Conservation (phyloP, 1,140 invertebrate species). For the Pissodes strobi region DNA sequence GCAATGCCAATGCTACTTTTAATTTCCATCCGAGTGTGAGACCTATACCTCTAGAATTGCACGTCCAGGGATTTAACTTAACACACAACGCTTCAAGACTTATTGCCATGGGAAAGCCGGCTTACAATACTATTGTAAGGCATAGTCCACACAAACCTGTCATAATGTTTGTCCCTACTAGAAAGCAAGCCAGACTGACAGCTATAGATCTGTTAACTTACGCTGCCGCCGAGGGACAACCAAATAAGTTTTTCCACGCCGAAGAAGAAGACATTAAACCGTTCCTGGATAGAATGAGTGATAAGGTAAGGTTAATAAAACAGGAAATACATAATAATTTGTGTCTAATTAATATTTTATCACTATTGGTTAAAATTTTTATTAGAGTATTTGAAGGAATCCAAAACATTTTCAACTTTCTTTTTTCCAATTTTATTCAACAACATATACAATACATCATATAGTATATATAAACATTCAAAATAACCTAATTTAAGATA, state of each 20-base stretch:
- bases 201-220: constrained; percentile 95
- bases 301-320: too few relatives aligned
- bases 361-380: too few relatives aligned
- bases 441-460: too few relatives aligned
- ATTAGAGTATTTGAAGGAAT: too few relatives aligned
- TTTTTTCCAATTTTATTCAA: too few relatives aligned
- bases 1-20: constrained; percentile 88
- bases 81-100: constrained; percentile 95
- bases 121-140: constrained; percentile 91
- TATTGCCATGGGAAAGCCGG: constrained; percentile 96
- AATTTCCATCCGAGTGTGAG: constrained; percentile 99
- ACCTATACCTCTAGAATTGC: constrained; percentile 91
- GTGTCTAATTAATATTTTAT: too few relatives aligned
- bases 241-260: constrained; percentile 86
- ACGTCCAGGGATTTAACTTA: constrained; percentile 97
- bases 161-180: constrained; percentile 95
- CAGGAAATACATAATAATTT: too few relatives aligned
- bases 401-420: too few relatives aligned
- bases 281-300: constrained; percentile 83
- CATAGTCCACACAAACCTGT: constrained; percentile 88
- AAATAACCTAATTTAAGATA: too few relatives aligned
- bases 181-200: constrained; percentile 90
- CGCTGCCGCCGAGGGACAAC: constrained; percentile 84
- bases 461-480: too few relatives aligned
- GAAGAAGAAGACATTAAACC: constrained; percentile 85